Percentiles rank a stretch among this genome's conserved stretches.
phyloP scores from a whole-genome alignment of 2,113 vertebrate genomes.

The Myrmophylax atrothorax region DNA sequence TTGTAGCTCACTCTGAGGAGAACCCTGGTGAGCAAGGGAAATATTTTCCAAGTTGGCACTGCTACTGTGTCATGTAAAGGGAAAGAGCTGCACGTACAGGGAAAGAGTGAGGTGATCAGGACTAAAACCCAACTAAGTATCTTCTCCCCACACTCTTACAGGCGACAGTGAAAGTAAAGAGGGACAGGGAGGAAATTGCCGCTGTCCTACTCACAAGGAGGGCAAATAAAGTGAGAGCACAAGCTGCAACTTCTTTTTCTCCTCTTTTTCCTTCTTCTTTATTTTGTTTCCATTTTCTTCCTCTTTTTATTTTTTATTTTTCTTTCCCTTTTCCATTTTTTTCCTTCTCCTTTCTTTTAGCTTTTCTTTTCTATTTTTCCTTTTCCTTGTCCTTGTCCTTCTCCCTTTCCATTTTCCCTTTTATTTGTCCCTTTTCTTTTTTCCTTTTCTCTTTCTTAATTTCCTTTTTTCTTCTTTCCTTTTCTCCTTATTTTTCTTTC shows the following conservation, averaged over 20 bases:
- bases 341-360: accelerated
- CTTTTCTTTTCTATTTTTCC: accelerated
- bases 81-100: background rate
- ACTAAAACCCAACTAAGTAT: background rate
- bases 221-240: background rate
- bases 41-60: background rate
- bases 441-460: accelerated
- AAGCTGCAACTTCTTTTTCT: background rate
- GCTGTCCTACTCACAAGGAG: background rate
- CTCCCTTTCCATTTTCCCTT: accelerated
- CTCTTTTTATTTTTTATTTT: accelerated
- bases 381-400: accelerated
- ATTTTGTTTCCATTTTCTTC: accelerated
- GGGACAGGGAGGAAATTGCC: background rate
- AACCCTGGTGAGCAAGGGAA: accelerated
- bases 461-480: too few species aligned
- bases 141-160: background rate
- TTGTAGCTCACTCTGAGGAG: background rate
- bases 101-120: background rate
- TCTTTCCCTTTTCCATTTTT: accelerated
- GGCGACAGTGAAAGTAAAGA: background rate
- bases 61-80: background rate
- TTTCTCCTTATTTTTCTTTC: accelerated
- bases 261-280: accelerated
- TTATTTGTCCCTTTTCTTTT: accelerated